These are phyloP conservation scores for Apocheima hispidaria DNA, from an alignment of 2,888 invertebrate species.

Conservation along the genomic window DNA sequence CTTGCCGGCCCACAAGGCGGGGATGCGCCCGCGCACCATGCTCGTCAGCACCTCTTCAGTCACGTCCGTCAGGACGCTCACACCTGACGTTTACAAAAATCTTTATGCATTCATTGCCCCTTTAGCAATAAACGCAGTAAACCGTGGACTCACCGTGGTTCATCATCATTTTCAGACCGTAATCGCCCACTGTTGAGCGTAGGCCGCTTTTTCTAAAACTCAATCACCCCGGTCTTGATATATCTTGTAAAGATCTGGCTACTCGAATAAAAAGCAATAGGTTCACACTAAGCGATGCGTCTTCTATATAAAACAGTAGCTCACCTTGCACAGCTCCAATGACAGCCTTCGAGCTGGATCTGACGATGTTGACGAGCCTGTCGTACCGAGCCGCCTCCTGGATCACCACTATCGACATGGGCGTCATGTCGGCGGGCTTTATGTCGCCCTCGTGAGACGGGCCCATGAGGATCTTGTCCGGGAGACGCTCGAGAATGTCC, in stretches of 20 bases:
- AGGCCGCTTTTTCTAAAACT: too few relatives aligned
- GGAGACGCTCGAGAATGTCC: constrained; percentile 92
- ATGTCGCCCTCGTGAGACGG: constrained; percentile 88
- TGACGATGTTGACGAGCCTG: constrained; percentile 90
- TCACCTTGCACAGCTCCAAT: constrained; percentile 95
- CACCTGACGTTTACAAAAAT: constrained; percentile 82
- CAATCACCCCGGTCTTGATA: too few relatives aligned
- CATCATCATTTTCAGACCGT: too few relatives aligned
- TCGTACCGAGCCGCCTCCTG: constrained; percentile 95
- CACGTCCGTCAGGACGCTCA: constrained; percentile 94
- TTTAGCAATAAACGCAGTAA: too few relatives aligned
- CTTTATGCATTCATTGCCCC: too few relatives aligned
- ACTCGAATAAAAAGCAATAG: too few relatives aligned
- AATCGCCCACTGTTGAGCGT: too few relatives aligned
- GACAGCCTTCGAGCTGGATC: constrained; percentile 91
- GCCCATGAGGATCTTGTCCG: constrained; percentile 88
- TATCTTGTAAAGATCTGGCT: too few relatives aligned
- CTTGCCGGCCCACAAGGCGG: constrained; percentile 92
- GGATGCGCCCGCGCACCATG: constrained; percentile 93
- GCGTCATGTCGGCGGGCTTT: constrained; percentile 92
- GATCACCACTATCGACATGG: constrained; percentile 97
- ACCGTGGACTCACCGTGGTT: too few relatives aligned
- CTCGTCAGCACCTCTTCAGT: constrained; percentile 94
- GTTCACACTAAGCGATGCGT: too few relatives aligned
- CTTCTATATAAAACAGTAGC: background rate